These are phyloP conservation scores for Gorsachius goisagi DNA, from an alignment of 2,113 vertebrate genomes.

Conservation along the genomic window DNA sequence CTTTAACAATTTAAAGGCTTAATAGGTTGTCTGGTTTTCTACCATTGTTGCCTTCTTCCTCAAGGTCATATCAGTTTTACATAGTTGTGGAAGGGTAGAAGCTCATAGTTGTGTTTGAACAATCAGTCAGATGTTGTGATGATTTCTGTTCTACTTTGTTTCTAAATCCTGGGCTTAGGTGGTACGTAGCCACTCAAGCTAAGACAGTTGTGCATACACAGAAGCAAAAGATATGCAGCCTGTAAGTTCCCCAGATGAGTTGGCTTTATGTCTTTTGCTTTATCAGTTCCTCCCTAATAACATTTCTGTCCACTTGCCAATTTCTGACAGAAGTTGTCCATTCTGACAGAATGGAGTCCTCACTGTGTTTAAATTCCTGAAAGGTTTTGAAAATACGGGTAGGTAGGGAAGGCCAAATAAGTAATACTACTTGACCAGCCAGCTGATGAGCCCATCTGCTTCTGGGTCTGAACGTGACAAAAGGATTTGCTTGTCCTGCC, in stretches of 20 bases:
- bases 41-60: neutral
- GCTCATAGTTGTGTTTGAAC: neutral
- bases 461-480: neutral
- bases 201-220: neutral
- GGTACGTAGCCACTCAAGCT: neutral
- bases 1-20: neutral
- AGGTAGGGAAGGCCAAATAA: neutral
- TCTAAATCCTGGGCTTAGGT: neutral
- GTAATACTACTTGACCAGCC: neutral
- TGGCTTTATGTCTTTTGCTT: neutral
- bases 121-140: neutral
- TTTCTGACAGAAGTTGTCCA: neutral
- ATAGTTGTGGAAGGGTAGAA: neutral
- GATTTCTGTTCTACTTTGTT: neutral
- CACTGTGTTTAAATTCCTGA: neutral
- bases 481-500: neutral
- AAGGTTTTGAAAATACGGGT: neutral
- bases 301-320: neutral
- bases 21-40: neutral
- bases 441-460: neutral
- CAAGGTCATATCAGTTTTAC: neutral
- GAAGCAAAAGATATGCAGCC: neutral
- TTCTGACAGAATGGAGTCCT: neutral
- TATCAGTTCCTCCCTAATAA: neutral
- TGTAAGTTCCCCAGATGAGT: neutral